Base-by-base conservation (phyloP, 2,888 invertebrate genomes). In the Microctonus brassicae region DNA sequence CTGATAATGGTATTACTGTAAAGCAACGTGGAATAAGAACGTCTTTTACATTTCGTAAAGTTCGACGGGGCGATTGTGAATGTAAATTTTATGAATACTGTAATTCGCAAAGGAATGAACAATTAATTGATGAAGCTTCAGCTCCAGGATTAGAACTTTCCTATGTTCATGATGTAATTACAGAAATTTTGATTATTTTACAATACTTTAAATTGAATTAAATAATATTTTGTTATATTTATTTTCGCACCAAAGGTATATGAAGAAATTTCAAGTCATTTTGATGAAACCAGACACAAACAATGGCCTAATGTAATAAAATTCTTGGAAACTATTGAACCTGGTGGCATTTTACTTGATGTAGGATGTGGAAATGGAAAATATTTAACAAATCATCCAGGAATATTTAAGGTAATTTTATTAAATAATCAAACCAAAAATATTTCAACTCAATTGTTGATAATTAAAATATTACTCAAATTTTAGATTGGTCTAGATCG, bases 351-450 rank as follows among this genome's bases (percentile, higher is more conserved):
- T 10, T 84, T 99, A 13, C 84, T 97, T 4, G 99, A 99, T 88
- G 92, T 98, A 42, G 99, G 99, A 6, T 98, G 98, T 87, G 99
- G 99, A 10, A 99, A 99, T 89, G 99, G 99, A 52, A 99, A 99
- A 90, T 99, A 99, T 88, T 90, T 99, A 69, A 78, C 73, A 47
- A 42, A 80, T 29, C 73, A 76, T 42, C 70, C 79, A 20, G 75
- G 81, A 68, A 75, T 84, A 55, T 80, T 81, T 42, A 85, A 85
- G 76, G 85, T 83, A 79, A 34, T 39, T 75, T 7, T 29, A 5
- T 29, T 29, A 5, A 3, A 29, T 5, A 29, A 29, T 29, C 7
- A 29, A 29, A 5, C 3, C 29, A 7, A 29, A 29, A 29, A 29
- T 29, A 5, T 29, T 29, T 3, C 29, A 29, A 29, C n/a, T n/a